Base-by-base conservation (phyloP, 2,113 vertebrate species). In the Otolemur garnettii region DNA sequence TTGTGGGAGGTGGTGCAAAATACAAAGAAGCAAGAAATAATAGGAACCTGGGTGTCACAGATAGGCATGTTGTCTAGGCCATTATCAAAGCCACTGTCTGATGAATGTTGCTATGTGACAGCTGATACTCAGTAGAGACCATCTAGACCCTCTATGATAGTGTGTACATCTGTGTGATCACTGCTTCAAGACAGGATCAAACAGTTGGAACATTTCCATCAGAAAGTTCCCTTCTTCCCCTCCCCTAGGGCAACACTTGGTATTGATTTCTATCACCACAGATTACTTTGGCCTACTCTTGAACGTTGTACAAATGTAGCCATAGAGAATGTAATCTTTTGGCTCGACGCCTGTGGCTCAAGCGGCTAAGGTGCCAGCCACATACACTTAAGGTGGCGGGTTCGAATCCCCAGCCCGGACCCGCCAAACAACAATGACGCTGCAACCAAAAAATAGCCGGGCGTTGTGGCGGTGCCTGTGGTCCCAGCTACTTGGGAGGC, bases 1-100 rank as follows among this genome's bases (percentile, higher is more conserved):
- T 60, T 12, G 5, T 45, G 22, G 6, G 55, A 79, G 64, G 72
- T 24, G 1, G 13, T 30, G 35, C 24, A 14, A 19, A n/a, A 55
- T 35, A 3, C 24, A 19, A 12, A 74, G 57, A 21, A 38, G 68
- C 24, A 10, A 45, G 24, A 53, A 60, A 1, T 45, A 35, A 30
- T 26, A 22, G 14, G 78, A 62, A 69, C 7, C 15, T 38, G 0
- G 1, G 21, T 4, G 9, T 50, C 59, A 7, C 0, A 2, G 28
- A 55, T 66, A 15, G 21, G 42, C 55, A 3, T 18, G 28, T 19
- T 35, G 42, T 83, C 57, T 66, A 33, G 38, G 77, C 75, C n/a
- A 7, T 15, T 26, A 0, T 55, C 35, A 55, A 10, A 82, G 60
- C 30, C 42, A 18, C 30, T 71, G 2, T 38, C 13, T 85, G 35